Percentiles rank a stretch among this genome's conserved stretches.
Conservation (phyloP, 2,113 vertebrate genomes). For the Actenoides hombroni region DNA sequence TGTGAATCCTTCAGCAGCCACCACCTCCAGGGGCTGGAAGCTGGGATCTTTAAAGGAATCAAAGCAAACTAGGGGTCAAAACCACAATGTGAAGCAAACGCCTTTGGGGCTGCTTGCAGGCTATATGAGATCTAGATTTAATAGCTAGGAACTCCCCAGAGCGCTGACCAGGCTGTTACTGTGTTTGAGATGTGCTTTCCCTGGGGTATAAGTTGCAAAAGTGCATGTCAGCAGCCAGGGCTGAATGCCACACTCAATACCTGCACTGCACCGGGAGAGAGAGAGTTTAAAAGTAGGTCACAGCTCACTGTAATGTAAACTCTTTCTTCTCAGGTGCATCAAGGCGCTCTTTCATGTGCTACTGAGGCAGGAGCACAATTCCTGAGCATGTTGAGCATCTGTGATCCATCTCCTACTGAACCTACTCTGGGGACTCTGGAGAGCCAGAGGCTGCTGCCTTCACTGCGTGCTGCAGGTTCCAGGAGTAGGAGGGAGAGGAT, state of each 20-base stretch:
- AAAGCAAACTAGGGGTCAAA: neutral
- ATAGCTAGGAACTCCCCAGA: neutral
- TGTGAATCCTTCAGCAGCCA: neutral
- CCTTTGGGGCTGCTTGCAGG: neutral
- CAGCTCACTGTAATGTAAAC: neutral
- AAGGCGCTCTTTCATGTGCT: neutral
- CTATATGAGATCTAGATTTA: rapidly evolving
- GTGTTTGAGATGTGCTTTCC: neutral
- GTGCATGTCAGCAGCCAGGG: neutral
- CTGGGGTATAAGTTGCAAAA: neutral
- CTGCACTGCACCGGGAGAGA: neutral
- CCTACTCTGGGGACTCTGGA: neutral
- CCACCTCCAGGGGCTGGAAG: neutral
- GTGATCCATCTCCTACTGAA: rapidly evolving
- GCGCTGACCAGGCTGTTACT: neutral
- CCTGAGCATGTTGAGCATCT: neutral
- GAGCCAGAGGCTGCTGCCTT: neutral
- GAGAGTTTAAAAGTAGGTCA: neutral
- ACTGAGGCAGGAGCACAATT: neutral
- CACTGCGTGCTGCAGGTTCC: rapidly evolving
- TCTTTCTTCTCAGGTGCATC: neutral
- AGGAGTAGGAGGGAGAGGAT: neutral
- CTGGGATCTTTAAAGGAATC: neutral
- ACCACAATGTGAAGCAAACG: neutral
- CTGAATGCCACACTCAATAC: neutral